Evolutionary conservation across 1,140 invertebrate species (phyloP).

Genomic region (Coptotermes formosanus): DNA sequence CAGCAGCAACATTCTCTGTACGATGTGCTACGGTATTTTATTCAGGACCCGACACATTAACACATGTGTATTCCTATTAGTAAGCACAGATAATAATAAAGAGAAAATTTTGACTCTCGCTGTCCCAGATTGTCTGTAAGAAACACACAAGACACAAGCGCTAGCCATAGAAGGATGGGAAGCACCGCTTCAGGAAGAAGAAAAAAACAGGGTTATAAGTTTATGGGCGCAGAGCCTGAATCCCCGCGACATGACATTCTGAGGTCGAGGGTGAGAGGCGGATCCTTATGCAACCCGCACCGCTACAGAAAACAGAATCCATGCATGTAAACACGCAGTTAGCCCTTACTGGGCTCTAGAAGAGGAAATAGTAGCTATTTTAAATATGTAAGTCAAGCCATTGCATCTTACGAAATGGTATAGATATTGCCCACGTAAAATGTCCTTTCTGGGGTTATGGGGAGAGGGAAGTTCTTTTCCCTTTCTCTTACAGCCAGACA

Average conservation of each 20-base stretch:
- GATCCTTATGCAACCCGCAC: background rate
- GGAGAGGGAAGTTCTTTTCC: background rate
- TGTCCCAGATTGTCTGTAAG: background rate
- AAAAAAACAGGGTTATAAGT: background rate
- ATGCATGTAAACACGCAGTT: slow-evolving; percentile 19
- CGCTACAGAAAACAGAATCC: background rate
- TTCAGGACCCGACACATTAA: no score
- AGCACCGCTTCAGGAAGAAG: background rate
- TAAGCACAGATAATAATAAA: no score
- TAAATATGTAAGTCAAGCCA: slow-evolving; percentile 22
- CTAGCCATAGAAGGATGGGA: background rate
- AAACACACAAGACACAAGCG: background rate
- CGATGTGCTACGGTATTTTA: no score
- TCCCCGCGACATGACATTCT: slow-evolving; percentile 6
- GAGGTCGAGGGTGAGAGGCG: background rate
- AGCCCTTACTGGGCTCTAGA: background rate
- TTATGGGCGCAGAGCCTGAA: background rate
- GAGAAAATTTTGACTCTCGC: no score
- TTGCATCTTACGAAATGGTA: slow-evolving; percentile 8
- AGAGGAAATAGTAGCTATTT: slow-evolving; percentile 27
- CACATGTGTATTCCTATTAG: no score
- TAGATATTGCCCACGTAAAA: slow-evolving; percentile 21
- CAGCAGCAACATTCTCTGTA: no score
- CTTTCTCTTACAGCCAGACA: background rate
- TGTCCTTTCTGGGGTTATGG: background rate